Conservation (phyloP, 2,888 invertebrate genomes). For the Agrotis exclamationis region DNA sequence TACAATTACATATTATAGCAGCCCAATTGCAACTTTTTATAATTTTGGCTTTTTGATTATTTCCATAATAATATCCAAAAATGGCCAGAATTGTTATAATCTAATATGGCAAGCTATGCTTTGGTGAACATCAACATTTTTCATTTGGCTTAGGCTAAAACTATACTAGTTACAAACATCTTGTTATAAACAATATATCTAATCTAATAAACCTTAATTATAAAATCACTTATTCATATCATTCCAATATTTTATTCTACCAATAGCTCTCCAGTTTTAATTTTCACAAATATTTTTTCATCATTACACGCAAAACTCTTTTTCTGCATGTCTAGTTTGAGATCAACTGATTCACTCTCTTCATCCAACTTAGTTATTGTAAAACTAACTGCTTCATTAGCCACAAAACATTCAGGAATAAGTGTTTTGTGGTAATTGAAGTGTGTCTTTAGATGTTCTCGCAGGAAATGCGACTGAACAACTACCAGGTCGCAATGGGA, state of each 20-base stretch:
- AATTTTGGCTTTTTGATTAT: constrained; percentile 57
- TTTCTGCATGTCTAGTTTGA: constrained; percentile 81
- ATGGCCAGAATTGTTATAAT: constrained; percentile 78
- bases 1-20: constrained; percentile 45
- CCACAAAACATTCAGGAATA: constrained; percentile 92
- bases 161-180: constrained; percentile 66
- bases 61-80: constrained; percentile 65
- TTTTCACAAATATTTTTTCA: constrained; percentile 85
- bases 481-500: constrained; percentile 96
- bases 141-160: constrained; percentile 76
- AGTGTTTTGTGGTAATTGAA: constrained; percentile 92
- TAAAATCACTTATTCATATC: constrained; percentile 37
- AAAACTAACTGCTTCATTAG: constrained; percentile 91
- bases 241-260: constrained; percentile 70
- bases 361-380: constrained; percentile 88
- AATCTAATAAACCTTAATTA: constrained; percentile 48
- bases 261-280: constrained; percentile 84
- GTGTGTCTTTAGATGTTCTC: constrained; percentile 95
- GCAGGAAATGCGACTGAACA: constrained; percentile 93
- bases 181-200: constrained; percentile 59
- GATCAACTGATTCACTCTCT: constrained; percentile 79
- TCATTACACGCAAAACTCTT: constrained; percentile 75
- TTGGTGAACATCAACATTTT: constrained; percentile 85
- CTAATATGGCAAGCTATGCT: constrained; percentile 90
- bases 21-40: constrained; percentile 33